Conservation (phyloP, 2,888 invertebrate genomes). For the Ischnus inquisitorius region DNA sequence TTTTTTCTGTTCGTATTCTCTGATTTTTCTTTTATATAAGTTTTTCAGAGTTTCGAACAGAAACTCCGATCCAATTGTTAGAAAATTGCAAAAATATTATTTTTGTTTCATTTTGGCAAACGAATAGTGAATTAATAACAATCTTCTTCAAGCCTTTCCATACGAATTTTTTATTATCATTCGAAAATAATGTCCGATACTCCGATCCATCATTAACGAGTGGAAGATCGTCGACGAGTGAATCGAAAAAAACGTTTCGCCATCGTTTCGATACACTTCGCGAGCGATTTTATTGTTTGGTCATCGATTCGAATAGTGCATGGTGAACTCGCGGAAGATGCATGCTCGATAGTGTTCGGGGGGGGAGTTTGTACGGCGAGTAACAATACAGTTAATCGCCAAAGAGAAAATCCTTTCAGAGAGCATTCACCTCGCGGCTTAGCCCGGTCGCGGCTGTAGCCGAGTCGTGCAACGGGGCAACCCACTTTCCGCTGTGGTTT, state of each 20-base stretch:
- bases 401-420: conserved; percentile 83
- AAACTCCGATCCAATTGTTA: too few relatives aligned
- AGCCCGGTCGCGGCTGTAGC: conserved; percentile 56
- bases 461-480: conserved; percentile 79
- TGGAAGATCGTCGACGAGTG: neutral
- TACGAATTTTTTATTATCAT: neutral
- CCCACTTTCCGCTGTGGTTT: conserved; percentile 80
- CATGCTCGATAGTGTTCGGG: conserved; percentile 44
- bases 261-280: neutral
- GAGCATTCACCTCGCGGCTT: conserved; percentile 80
- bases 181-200: too few relatives aligned
- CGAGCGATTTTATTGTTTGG: neutral
- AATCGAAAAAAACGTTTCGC: neutral
- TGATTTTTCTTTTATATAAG: too few relatives aligned
- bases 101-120: neutral
- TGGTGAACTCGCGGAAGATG: conserved; percentile 16
- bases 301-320: neutral
- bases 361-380: conserved; percentile 13
- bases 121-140: too few relatives aligned
- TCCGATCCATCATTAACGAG: neutral
- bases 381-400: conserved; percentile 81
- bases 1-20: too few relatives aligned
- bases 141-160: too few relatives aligned
- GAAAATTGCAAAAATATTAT: too few relatives aligned
- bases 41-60: too few relatives aligned